phyloP scores from a whole-genome alignment of 2,888 invertebrate species.

The Synanthedon vespiformis region DNA sequence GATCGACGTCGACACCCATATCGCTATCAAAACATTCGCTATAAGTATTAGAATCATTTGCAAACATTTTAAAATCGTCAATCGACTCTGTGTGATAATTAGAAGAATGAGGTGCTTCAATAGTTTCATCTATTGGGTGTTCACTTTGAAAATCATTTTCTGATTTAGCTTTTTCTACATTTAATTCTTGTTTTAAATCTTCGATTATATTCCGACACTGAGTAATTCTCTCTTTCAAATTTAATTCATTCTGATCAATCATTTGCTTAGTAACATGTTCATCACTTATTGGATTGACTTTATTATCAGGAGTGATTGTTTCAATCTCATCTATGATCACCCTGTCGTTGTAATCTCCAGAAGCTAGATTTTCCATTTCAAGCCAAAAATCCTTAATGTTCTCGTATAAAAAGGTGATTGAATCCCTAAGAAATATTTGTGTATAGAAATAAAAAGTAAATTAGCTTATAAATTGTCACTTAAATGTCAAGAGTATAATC shows the following conservation, averaged over 20 bases:
- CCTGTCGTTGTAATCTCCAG: slow-evolving; percentile 29
- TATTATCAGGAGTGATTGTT: background rate
- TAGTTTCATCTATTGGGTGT: background rate
- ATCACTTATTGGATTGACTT: slow-evolving; percentile 1
- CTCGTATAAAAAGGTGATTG: no score
- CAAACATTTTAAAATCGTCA: slow-evolving; percentile 10
- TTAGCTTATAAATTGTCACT: no score
- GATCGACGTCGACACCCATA: slow-evolving; percentile 43
- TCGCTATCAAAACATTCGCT: slow-evolving; percentile 39
- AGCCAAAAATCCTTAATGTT: background rate
- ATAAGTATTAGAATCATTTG: slow-evolving; percentile 20
- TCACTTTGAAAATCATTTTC: slow-evolving; percentile 21
- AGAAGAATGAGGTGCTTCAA: slow-evolving; percentile 3
- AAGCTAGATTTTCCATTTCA: slow-evolving; percentile 33
- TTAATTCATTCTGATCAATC: slow-evolving; percentile 40
- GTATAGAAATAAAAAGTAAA: no score
- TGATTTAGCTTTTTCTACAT: slow-evolving; percentile 45
- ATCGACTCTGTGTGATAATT: slow-evolving; percentile 12
- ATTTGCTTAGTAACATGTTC: slow-evolving; percentile 22
- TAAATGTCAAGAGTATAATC: no score
- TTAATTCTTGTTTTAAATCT: slow-evolving; percentile 46
- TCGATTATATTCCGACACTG: slow-evolving; percentile 51
- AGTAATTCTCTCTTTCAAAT: slow-evolving; percentile 47
- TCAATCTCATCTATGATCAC: background rate
- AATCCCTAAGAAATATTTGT: no score